Conservation (phyloP, 2,113 vertebrate species). For the Mandrillus leucophaeus region DNA sequence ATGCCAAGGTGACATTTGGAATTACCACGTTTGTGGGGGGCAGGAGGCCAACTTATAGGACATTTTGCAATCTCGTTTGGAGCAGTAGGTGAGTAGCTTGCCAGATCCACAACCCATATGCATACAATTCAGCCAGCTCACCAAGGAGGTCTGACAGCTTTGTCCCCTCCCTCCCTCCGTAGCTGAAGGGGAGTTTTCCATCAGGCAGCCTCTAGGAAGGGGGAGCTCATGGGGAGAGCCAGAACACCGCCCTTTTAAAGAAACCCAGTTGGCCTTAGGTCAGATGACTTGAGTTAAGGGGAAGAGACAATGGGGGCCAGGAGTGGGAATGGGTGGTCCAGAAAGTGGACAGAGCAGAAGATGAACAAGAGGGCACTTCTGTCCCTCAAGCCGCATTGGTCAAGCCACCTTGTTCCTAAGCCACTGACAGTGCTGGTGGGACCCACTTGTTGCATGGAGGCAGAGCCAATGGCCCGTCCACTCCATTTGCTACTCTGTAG, state of each 20-base stretch:
- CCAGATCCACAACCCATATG: background rate
- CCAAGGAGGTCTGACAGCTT: background rate
- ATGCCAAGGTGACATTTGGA: constrained; percentile 71
- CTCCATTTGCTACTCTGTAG: too few species aligned
- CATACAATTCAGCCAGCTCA: background rate
- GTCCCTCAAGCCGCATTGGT: background rate
- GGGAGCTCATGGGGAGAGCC: background rate
- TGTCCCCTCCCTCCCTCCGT: background rate
- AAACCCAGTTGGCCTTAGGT: background rate
- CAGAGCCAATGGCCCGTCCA: background rate
- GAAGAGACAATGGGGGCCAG: accelerated
- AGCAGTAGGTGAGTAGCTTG: background rate
- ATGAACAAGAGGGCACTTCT: background rate
- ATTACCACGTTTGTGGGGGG: background rate
- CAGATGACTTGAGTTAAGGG: background rate
- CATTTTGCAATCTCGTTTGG: background rate
- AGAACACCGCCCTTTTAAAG: background rate
- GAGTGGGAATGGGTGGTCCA: background rate
- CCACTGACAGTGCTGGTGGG: background rate
- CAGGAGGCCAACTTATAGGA: constrained; percentile 10
- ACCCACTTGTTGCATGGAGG: too few species aligned
- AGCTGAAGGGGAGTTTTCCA: background rate
- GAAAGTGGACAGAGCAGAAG: background rate
- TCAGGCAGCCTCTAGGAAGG: background rate
- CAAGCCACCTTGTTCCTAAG: background rate